These are phyloP conservation scores for Cephus pulcher DNA, from an alignment of 2,888 invertebrate species.

Conservation along the genomic window DNA sequence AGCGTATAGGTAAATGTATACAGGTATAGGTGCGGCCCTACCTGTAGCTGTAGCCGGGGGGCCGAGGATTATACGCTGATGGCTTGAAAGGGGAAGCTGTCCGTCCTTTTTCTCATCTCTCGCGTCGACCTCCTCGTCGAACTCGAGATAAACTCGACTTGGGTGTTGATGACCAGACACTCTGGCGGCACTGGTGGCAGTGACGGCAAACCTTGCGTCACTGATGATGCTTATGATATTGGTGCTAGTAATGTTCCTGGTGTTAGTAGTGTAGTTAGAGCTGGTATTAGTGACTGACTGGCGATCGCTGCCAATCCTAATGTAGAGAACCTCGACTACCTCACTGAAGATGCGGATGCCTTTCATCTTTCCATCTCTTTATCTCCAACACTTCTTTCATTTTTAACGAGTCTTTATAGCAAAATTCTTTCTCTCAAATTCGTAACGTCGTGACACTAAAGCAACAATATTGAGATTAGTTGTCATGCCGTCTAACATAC, in stretches of 20 bases:
- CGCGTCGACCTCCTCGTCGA: slow-evolving; percentile 11
- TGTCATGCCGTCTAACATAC: neutral
- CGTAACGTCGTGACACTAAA: neutral
- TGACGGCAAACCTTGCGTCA: slow-evolving; percentile 30
- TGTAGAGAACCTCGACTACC: neutral
- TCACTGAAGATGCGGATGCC: slow-evolving; percentile 42
- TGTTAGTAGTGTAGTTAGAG: slow-evolving; percentile 52
- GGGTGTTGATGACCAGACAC: slow-evolving; percentile 59
- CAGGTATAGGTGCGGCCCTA: slow-evolving; percentile 38
- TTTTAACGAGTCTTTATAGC: neutral
- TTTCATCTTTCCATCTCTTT: slow-evolving; percentile 62
- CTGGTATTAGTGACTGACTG: slow-evolving; percentile 17
- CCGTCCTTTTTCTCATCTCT: slow-evolving; percentile 20
- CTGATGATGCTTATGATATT: neutral
- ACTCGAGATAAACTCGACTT: slow-evolving; percentile 32
- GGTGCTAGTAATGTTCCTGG: slow-evolving; percentile 20
- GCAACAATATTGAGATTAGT: neutral
- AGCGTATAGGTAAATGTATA: slow-evolving; percentile 39
- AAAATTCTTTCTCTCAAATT: neutral
- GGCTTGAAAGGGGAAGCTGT: slow-evolving; percentile 29
- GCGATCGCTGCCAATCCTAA: neutral
- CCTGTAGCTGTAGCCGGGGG: slow-evolving; percentile 25
- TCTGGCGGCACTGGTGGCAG: slow-evolving; percentile 54
- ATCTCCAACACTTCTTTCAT: slow-evolving; percentile 11
- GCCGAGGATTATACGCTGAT: slow-evolving; percentile 9